A percentile compares a stretch with the other conserved stretches of the same genome.
Conservation (phyloP, 2,113 vertebrate species). For the Notarius quadriscutis region DNA sequence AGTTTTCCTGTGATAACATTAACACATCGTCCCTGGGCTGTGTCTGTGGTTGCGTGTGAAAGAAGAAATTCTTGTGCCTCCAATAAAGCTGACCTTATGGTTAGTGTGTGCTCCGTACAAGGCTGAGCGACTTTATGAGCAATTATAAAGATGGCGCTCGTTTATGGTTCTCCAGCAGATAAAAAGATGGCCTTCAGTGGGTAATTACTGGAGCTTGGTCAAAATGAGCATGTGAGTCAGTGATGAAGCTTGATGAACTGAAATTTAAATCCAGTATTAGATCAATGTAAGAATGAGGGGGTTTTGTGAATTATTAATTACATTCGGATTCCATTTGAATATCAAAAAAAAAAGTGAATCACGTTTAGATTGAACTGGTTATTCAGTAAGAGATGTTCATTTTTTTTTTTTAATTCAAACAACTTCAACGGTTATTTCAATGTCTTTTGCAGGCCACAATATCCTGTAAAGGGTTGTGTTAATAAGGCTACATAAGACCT, state of each 20-base stretch:
- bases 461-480: not conserved
- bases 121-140: constrained; percentile 29
- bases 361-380: not conserved
- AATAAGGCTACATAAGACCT: not conserved
- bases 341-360: not conserved
- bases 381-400: not conserved
- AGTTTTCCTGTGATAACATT: not conserved
- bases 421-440: not conserved
- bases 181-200: not conserved
- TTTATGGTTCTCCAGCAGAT: not conserved
- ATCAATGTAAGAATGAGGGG: not conserved
- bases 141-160: not conserved
- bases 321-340: not conserved
- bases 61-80: not conserved
- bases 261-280: not conserved
- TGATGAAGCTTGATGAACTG: not conserved
- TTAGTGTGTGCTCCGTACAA: not conserved
- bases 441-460: not conserved
- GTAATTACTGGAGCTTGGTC: not conserved
- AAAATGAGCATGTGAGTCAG: not conserved
- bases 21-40: no score
- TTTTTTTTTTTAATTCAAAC: not conserved
- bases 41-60: not conserved
- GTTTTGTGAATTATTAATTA: not conserved
- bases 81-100: constrained; percentile 1